Evolutionary conservation across 2,797 vertebrate species (phyloP), one percentile per base, ranked within the genome.

Genomic region (Sphaeramia orbicularis): DNA sequence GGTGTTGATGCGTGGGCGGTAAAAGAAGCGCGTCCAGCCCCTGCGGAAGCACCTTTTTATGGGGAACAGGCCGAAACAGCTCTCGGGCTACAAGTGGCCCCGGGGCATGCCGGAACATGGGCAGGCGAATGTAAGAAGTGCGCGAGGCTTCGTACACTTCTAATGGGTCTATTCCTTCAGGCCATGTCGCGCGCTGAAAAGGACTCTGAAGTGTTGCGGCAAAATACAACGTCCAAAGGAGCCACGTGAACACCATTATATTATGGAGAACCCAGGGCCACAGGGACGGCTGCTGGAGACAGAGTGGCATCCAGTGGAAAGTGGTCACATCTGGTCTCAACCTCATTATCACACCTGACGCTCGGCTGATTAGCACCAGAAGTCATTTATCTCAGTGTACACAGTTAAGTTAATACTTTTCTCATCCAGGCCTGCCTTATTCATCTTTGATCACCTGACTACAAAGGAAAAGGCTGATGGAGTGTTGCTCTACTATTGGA

Each of bases 101-200:
- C 0, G 68, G 35, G 0, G 69, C 56, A n/a, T 91, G 76, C 13
- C 59, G 57, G 55, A 87, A 94, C 76, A 91, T 49, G 14, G 91
- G 92, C 7, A 92, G 82, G 5, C 30, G 60, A 16, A 66, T 27
- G 56, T 72, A 85, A 0, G 66, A 18, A 13, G 53, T 19, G 0
- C 9, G 18, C 11, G 18, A 0, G 8, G 9, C n/a, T 10, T 1
- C 47, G 0, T 11, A 6, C 21, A 12, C 8, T 0, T 7, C 41
- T 0, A 21, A 10, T 4, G 13, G 48, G 0, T 21, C 12, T 0
- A 4, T 0, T 4, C 14, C 37, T 7, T 40, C 50, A 7, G 48
- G 37, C 65, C 56, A 59, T 1, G 36, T 5, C 3, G n/a, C 32
- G 7, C 1, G 49, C 35, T 18, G 59, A 16, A 64, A 19, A 30